Percentiles rank a stretch among this genome's conserved stretches.
These are phyloP conservation scores for Leuciscus idus DNA, from an alignment of 2,113 vertebrate genomes.

Conservation along the genomic window DNA sequence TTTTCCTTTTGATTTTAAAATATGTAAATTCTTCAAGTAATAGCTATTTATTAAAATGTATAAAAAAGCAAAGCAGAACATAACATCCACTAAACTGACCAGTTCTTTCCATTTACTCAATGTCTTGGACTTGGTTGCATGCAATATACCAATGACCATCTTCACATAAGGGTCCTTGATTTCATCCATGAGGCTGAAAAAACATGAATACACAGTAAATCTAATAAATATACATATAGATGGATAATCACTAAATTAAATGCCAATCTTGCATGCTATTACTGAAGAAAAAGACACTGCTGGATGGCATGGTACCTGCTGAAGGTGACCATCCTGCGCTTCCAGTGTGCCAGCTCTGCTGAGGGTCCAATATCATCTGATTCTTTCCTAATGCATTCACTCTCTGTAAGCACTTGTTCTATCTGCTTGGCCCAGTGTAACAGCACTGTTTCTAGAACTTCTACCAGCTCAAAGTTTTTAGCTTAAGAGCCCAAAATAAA, in stretches of 20 bases:
- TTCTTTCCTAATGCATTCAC: constrained; percentile 83
- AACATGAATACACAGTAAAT: constrained; percentile 43
- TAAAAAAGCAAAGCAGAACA: neutral
- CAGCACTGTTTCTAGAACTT: constrained; percentile 75
- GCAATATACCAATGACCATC: constrained; percentile 81
- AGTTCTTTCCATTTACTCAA: constrained; percentile 80
- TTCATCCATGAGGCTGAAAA: constrained; percentile 81
- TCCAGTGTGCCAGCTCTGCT: constrained; percentile 83
- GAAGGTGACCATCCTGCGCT: constrained; percentile 79
- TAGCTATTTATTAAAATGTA: neutral
- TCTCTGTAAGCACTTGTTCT: constrained; percentile 77
- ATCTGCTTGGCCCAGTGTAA: constrained; percentile 80
- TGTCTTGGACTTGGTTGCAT: constrained; percentile 76
- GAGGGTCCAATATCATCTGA: constrained; percentile 79
- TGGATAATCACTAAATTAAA: neutral
- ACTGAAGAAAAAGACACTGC: neutral
- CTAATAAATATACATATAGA: neutral
- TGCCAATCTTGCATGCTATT: neutral
- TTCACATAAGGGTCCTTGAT: constrained; percentile 80
- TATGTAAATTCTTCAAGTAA: neutral
- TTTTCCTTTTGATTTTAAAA: neutral
- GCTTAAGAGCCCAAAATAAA: constrained; percentile 65
- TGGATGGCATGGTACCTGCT: constrained; percentile 71
- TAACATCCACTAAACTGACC: constrained; percentile 65
- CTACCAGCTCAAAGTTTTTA: constrained; percentile 75